Base-by-base conservation (phyloP, 2,797 vertebrate genomes). In the Liasis olivaceus region DNA sequence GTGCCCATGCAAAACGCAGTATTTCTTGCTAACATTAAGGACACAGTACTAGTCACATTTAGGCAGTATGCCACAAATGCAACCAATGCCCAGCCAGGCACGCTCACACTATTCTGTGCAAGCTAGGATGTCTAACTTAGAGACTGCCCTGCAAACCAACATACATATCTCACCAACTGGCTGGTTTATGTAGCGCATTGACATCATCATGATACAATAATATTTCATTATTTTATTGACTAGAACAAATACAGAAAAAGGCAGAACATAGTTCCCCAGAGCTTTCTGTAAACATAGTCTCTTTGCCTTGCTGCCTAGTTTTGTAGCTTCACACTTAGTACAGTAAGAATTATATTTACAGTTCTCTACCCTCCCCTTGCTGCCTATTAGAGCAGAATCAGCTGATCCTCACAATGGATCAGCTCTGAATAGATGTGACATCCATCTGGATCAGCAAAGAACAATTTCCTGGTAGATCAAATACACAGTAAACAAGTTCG, bases 361-460 rank as follows among this genome's bases (percentile, higher is more conserved):
- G 24, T 15, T 26, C 88, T 59, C 54, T 56, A 89, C 88, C 88
- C 51, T 89, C 88, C 88, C 88, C 56, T 91, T 86, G 60, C 56
- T 13, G 58, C 69, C 84, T 31, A 60, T 77, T 26, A 60, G 51
- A 63, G 22, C 28, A 5, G 0, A 22, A n/a, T 22, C 69, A 56
- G 59, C 85, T 9, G 60, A 88, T 59, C 91, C 86, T 85, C 91
- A 89, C 54, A 88, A 85, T 86, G 95, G 97, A 96, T 96, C 96
- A 97, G 87, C 94, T 28, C 87, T 96, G 95, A 97, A 92, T 95
- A 95, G 95, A 96, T 95, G 94, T 96, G 96, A 97, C 97, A 97
- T 93, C 96, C 96, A 97, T 96, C 96, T 96, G 96, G 96, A 96
- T 95, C 93, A 97, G 93, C 8, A 92, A 90, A 22, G 72, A 93